Evolutionary conservation across 2,797 vertebrate genomes (phyloP).

Genomic region (Chaunax sp.): DNA sequence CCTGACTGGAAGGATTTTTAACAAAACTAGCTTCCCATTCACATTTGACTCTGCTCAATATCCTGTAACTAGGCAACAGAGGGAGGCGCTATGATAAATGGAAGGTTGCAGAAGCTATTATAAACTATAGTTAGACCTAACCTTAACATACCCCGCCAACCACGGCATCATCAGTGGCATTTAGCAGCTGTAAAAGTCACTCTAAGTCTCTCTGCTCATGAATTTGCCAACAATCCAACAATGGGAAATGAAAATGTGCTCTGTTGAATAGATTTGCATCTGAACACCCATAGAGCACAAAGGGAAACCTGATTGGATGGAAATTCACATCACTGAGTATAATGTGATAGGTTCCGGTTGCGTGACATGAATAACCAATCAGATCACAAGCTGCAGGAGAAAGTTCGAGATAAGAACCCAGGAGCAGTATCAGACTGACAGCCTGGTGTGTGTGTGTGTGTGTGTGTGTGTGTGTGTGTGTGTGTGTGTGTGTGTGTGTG

Average conservation of each 20-base stretch:
- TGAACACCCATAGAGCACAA: constrained; percentile 79
- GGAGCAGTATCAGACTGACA: constrained; percentile 52
- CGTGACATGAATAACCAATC: constrained; percentile 83
- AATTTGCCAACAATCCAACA: constrained; percentile 65
- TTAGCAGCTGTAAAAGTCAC: constrained; percentile 60
- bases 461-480: constrained; percentile 16
- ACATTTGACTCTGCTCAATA: not conserved
- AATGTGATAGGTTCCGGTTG: constrained; percentile 73
- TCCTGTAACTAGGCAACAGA: constrained; percentile 13
- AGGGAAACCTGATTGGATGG: constrained; percentile 80
- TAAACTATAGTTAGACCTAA: constrained; percentile 28
- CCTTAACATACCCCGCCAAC: constrained; percentile 5
- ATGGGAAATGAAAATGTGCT: constrained; percentile 81
- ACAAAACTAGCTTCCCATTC: constrained; percentile 11
- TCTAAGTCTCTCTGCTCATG: constrained; percentile 57
- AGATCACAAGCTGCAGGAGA: constrained; percentile 67
- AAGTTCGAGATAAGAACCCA: constrained; percentile 70
- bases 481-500: constrained; percentile 1
- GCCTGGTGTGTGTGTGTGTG: constrained; percentile 21
- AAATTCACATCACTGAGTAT: constrained; percentile 78
- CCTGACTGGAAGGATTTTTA: constrained; percentile 19
- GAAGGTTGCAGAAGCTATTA: constrained; percentile 10
- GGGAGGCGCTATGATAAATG: not conserved
- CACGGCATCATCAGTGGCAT: constrained; percentile 50
- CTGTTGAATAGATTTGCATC: constrained; percentile 82